Evolutionary conservation across 2,797 vertebrate species (phyloP).

Genomic region (Anguilla anguilla): DNA sequence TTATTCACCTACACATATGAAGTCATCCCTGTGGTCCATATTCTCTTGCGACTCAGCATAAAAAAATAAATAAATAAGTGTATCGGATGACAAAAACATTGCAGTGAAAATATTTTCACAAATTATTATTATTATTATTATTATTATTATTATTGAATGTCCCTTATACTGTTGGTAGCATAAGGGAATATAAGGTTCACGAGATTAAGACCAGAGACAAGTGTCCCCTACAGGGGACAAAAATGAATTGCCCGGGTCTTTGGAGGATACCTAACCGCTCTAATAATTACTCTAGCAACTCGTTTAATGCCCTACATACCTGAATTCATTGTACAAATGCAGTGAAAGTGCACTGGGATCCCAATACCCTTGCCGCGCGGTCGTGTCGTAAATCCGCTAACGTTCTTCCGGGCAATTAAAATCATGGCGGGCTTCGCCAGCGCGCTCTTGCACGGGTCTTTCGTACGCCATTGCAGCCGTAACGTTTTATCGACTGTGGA

Average conservation of each 20-base stretch:
- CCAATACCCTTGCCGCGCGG: neutral
- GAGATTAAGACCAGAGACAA: neutral
- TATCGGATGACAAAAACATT: neutral
- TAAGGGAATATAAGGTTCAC: neutral
- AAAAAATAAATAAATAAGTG: neutral
- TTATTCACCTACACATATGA: neutral
- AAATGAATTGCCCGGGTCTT: no score
- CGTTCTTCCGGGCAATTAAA: neutral
- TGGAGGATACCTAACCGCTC: neutral
- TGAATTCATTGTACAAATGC: neutral
- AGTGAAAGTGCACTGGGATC: neutral
- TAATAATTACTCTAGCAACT: constrained; percentile 15
- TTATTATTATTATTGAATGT: neutral
- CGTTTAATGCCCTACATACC: neutral
- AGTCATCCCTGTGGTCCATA: neutral
- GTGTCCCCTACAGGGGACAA: no score
- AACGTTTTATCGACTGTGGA: constrained; percentile 3
- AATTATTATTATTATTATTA: constrained; percentile 17
- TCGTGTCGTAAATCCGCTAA: neutral
- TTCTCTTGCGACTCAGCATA: neutral
- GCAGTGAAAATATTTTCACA: constrained; percentile 15
- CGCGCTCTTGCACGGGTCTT: neutral
- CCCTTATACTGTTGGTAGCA: neutral
- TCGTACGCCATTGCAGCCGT: no score
- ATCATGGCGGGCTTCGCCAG: neutral